Evolutionary conservation across 2,113 vertebrate species (phyloP).

Genomic region (Lophochroa leadbeateri): DNA sequence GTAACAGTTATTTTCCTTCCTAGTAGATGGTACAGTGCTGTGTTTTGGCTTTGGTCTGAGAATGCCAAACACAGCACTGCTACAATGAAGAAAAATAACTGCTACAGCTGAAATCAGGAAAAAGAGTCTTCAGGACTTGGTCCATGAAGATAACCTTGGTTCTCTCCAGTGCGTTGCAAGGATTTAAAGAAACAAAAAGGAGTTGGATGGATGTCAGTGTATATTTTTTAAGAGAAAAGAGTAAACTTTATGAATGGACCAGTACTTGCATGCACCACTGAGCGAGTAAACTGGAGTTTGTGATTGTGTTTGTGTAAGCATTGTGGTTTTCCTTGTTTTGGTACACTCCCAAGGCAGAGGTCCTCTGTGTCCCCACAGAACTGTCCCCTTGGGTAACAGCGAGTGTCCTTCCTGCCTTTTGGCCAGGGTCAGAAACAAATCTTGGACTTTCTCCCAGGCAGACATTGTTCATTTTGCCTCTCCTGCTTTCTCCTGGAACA

Average conservation of each 20-base stretch:
- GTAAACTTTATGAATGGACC: not conserved
- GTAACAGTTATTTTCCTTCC: not conserved
- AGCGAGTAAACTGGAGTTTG: not conserved
- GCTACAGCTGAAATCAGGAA: not conserved
- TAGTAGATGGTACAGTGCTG: not conserved
- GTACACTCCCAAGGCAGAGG: not conserved
- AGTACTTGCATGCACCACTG: not conserved
- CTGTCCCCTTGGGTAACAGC: not conserved
- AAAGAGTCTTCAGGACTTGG: not conserved
- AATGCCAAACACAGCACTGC: not conserved
- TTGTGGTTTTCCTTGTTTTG: not conserved
- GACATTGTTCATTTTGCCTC: not conserved
- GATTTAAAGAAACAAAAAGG: not conserved
- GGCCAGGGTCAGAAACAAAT: not conserved
- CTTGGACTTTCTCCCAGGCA: not conserved
- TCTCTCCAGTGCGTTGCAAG: not conserved
- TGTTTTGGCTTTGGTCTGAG: not conserved
- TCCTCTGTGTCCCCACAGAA: not conserved
- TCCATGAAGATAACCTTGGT: not conserved
- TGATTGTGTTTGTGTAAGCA: not conserved
- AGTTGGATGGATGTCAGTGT: not conserved
- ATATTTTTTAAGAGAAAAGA: not conserved
- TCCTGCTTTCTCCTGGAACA: not conserved
- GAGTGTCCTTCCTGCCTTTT: not conserved
- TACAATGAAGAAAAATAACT: not conserved